Percentiles rank a stretch among this genome's conserved stretches.
phyloP scores from a whole-genome alignment of 2,888 invertebrate species.

The Chloromyia formosa region DNA sequence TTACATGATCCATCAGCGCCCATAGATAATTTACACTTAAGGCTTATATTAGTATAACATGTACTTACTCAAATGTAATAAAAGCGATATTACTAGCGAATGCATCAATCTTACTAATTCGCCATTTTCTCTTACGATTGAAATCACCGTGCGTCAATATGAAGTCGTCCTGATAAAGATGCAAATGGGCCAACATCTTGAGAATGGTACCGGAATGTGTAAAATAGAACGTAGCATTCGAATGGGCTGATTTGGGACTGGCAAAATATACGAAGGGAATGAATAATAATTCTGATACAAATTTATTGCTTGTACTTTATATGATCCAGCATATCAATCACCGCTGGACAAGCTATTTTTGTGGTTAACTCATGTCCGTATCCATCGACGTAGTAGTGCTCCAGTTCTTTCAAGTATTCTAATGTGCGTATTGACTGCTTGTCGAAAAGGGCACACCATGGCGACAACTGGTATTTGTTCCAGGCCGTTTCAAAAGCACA shows the following conservation, averaged over 20 bases:
- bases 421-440: slow-evolving; percentile 69
- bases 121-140: slow-evolving; percentile 67
- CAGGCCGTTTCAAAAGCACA: slow-evolving; percentile 89
- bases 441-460: slow-evolving; percentile 83
- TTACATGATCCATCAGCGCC: slow-evolving; percentile 46
- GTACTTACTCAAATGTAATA: slow-evolving; percentile 74
- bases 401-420: slow-evolving; percentile 80
- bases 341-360: slow-evolving; percentile 78
- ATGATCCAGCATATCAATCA: slow-evolving; percentile 75
- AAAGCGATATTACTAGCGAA: slow-evolving; percentile 85
- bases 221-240: slow-evolving; percentile 75
- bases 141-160: slow-evolving; percentile 69
- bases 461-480: slow-evolving; percentile 71
- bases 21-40: neutral
- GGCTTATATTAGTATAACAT: neutral
- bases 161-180: slow-evolving; percentile 73
- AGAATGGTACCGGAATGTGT: slow-evolving; percentile 85
- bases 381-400: slow-evolving; percentile 84
- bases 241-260: slow-evolving; percentile 56
- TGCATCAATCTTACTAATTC: slow-evolving; percentile 73
- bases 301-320: slow-evolving; percentile 72
- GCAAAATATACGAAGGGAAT: slow-evolving; percentile 28
- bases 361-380: slow-evolving; percentile 79
- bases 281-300: slow-evolving; percentile 13
- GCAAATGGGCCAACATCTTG: slow-evolving; percentile 77